Evolutionary conservation across 2,113 vertebrate genomes (phyloP), one percentile per base, ranked within the genome.

Genomic region (Colaptes auratus): DNA sequence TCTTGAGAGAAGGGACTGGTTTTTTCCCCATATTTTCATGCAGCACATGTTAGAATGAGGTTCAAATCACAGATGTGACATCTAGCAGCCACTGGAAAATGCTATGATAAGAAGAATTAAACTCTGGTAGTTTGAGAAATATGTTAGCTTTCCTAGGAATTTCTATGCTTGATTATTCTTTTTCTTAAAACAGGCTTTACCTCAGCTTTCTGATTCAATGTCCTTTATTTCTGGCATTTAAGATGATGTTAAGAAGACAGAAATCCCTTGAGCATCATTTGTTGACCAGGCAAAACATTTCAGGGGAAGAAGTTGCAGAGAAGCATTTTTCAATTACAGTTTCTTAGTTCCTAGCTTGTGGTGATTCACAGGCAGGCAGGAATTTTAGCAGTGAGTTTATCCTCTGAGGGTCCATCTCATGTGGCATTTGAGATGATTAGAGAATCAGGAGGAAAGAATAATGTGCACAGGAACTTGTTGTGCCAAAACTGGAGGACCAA

Each of bases 351-450:
- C 67, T 90, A 60, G 64, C 66, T 92, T 76, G 73, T 65, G 59
- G 66, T 80, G 85, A 82, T 42, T 96, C 55, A 75, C 12, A 72
- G 94, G 63, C n/a, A 66, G 76, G 39, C 89, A 82, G 83, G 30
- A 82, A 75, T n/a, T 16, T 61, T 61, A 90, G 70, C 70, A 84
- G 63, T 17, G 74, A 82, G 84, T 92, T 96, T 86, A 55, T 87
- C 86, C 78, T 95, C 90, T 50, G 63, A 94, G 61, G 27, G 67
- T 84, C 83, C 77, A 86, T 75, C 83, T 92, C 58, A 67, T 36
- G 64, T 90, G 94, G 77, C 81, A 90, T 94, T 95, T 95, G 74
- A 93, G 81, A 90, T 79, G 81, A 94, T 92, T 90, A 87, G 74
- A 90, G 81, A 96, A 96, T 89, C 78, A 95, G 63, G 31, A 92